Percentiles rank a stretch among this genome's conserved stretches.
These are phyloP conservation scores for Trichosurus vulpecula DNA, from an alignment of 2,797 vertebrate genomes.

Conservation along the genomic window DNA sequence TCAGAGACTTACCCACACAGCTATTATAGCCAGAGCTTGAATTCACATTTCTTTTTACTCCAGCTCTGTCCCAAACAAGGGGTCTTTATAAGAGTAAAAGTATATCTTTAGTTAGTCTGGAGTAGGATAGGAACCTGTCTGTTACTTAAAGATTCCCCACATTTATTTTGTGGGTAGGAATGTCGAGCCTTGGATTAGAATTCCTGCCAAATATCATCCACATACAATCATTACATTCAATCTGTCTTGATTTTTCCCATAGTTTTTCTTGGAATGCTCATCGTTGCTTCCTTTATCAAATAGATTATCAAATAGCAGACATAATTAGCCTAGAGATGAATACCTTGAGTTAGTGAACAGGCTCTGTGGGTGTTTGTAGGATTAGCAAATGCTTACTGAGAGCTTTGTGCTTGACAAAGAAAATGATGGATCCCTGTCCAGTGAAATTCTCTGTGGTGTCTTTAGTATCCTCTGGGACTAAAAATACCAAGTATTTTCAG, in stretches of 20 bases:
- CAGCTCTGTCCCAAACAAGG: neutral
- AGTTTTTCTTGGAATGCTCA: constrained; percentile 62
- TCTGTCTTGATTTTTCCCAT: constrained; percentile 53
- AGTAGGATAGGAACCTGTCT: constrained; percentile 1
- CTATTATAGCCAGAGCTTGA: neutral
- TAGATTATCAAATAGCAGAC: constrained; percentile 66
- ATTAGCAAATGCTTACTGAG: constrained; percentile 47
- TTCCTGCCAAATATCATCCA: constrained; percentile 60
- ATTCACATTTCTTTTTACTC: neutral
- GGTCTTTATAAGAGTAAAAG: neutral
- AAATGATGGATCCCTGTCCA: constrained; percentile 16
- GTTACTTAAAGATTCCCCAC: neutral
- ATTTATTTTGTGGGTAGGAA: constrained; percentile 40
- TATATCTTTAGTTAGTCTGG: neutral
- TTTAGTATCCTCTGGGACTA: constrained; percentile 46
- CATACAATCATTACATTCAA: constrained; percentile 10
- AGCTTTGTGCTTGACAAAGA: constrained; percentile 22
- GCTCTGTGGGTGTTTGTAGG: constrained; percentile 57
- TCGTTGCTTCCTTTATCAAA: constrained; percentile 56
- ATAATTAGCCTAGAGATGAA: constrained; percentile 49
- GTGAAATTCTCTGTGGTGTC: constrained; percentile 18
- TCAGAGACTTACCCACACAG: neutral
- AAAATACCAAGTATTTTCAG: constrained; percentile 53
- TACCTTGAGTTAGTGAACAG: constrained; percentile 40
- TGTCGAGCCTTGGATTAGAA: constrained; percentile 57